These are phyloP conservation scores for Xyliphius kryptos DNA, from an alignment of 2,113 vertebrate genomes.

Conservation along the genomic window DNA sequence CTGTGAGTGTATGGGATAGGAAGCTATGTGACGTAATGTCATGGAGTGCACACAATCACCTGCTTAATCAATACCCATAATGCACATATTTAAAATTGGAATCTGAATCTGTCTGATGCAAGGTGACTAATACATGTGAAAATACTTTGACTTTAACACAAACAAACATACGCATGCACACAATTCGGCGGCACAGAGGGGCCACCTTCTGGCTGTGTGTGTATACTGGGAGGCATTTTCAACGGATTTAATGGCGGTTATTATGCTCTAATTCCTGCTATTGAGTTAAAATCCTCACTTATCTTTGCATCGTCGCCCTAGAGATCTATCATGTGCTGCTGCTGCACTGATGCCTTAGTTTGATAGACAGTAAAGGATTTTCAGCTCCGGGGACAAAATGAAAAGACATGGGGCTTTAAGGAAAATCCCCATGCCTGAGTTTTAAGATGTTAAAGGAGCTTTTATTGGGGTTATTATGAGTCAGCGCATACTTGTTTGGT, in stretches of 20 bases:
- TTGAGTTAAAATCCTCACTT: slow-evolving; percentile 52
- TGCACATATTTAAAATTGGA: too few species aligned
- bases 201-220: slow-evolving; percentile 30
- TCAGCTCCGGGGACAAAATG: slow-evolving; percentile 32
- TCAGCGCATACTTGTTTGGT: slow-evolving; percentile 25
- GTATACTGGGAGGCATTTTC: slow-evolving; percentile 33
- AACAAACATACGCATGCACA: too few species aligned
- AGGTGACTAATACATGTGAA: too few species aligned
- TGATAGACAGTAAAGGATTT: slow-evolving; percentile 46
- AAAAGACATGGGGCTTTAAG: slow-evolving; percentile 40
- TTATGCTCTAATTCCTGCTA: slow-evolving; percentile 60
- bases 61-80: too few species aligned
- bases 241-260: slow-evolving; percentile 47
- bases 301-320: slow-evolving; percentile 42
- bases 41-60: too few species aligned
- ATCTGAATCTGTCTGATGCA: too few species aligned
- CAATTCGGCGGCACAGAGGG: slow-evolving; percentile 13
- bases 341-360: slow-evolving; percentile 41
- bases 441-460: slow-evolving; percentile 39
- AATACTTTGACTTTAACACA: too few species aligned
- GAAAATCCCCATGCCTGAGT: slow-evolving; percentile 37
- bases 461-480: slow-evolving; percentile 34
- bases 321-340: slow-evolving; percentile 37
- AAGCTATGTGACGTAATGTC: too few species aligned
- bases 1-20: too few species aligned